phyloP scores from a whole-genome alignment of 2,113 vertebrate species.

The Casuarius casuarius region DNA sequence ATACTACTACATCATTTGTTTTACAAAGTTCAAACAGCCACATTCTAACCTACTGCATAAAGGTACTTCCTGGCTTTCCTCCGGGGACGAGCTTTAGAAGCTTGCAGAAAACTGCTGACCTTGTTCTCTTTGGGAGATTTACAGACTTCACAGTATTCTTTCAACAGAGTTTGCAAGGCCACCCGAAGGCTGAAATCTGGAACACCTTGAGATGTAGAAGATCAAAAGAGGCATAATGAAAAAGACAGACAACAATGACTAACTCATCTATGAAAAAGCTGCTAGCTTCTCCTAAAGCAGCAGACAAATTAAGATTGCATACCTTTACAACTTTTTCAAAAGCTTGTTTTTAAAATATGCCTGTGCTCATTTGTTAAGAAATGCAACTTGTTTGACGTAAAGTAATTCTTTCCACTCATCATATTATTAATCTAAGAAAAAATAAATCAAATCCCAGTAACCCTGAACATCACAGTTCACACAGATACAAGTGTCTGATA shows the following conservation, averaged over 20 bases:
- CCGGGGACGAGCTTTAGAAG: slow-evolving; percentile 90
- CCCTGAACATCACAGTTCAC: not conserved
- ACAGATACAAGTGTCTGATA: not conserved
- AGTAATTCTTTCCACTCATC: not conserved
- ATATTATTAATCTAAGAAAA: not conserved
- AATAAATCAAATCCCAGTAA: not conserved
- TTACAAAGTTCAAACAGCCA: slow-evolving; percentile 51
- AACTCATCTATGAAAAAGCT: not conserved
- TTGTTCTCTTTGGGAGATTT: slow-evolving; percentile 94
- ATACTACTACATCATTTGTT: slow-evolving; percentile 24
- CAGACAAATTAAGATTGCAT: not conserved
- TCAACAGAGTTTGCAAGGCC: slow-evolving; percentile 96
- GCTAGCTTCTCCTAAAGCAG: not conserved
- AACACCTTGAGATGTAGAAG: slow-evolving; percentile 77
- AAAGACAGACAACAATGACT: not conserved
- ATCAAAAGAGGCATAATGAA: not conserved
- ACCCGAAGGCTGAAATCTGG: slow-evolving; percentile 96
- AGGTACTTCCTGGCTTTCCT: slow-evolving; percentile 98
- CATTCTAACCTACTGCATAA: slow-evolving; percentile 91
- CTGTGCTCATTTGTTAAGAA: not conserved
- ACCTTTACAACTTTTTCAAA: not conserved
- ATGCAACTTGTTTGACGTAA: not conserved
- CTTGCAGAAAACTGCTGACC: slow-evolving; percentile 87
- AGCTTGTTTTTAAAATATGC: not conserved
- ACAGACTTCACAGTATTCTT: slow-evolving; percentile 93